Base-by-base conservation (phyloP, 2,113 vertebrate genomes). In the Scolopax mira region DNA sequence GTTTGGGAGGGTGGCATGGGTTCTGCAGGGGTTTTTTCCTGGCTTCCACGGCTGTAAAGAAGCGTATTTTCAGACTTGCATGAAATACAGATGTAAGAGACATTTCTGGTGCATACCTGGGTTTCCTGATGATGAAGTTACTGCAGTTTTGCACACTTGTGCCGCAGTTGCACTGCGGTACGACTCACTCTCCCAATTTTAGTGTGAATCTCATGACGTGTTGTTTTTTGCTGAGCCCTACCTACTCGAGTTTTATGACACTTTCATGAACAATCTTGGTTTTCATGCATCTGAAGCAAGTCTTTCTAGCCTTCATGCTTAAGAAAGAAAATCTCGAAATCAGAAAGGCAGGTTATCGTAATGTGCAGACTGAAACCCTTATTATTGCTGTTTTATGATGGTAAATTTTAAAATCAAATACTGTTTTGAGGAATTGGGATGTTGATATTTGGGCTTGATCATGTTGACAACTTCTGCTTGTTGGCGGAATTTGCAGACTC, bases 301-400 rank as follows among this genome's bases (percentile, higher is more conserved):
- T 17, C 24, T 87, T 67, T 86, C 44, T 55, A 86, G 39, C 18
- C 27, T 74, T 81, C 65, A 10, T 37, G 35, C 24, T 48, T 89
- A 41, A 86, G 55, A 90, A 75, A 86, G 39, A 79, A 79, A 89
- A 75, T 10, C 73, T 67, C 79, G 35, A 84, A 60, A 85, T 64
- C 21, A 10, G 58, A 49, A 77, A 69, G 46, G 41, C 37, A 66
- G 15, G 0, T 0, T 55, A 79, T 9, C 21, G 42, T 75, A 62
- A 49, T 0, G 1, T 0, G 0, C 77, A 62, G 42, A 71, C 33
- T 1, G 5, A 84, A 74, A 4, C 1, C 7, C 17, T 21, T 57
- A 18, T 33, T 89, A 60, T 39, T 58, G 18, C 8, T 66, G 1
- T 51, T 13, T 80, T 83, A 55, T 71, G 37, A 35, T 25, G 19